Evolutionary conservation across 2,888 invertebrate species (phyloP).

Genomic region (Dysmachus trigonus): DNA sequence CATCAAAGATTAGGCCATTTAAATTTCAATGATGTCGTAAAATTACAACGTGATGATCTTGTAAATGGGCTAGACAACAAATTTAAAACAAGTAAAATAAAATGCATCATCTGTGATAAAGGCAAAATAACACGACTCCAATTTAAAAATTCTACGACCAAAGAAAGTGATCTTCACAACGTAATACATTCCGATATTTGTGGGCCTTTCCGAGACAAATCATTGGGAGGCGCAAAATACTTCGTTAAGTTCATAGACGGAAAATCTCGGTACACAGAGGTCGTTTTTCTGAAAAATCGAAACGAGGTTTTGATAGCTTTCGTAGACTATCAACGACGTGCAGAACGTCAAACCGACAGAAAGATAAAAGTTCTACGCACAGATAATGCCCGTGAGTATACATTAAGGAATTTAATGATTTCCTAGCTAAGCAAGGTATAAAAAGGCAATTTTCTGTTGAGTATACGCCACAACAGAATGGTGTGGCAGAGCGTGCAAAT

Average conservation of each 20-base stretch:
- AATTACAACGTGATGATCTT: neutral
- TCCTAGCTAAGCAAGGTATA: conserved; percentile 54
- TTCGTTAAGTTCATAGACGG: conserved; percentile 35
- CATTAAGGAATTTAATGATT: conserved; percentile 50
- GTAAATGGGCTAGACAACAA: no score
- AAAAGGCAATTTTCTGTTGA: conserved; percentile 51
- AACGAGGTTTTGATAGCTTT: conserved; percentile 48
- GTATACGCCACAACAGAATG: conserved; percentile 54
- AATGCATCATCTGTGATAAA: no score
- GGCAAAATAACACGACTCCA: no score
- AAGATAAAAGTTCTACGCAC: conserved; percentile 53
- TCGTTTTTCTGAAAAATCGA: conserved; percentile 47
- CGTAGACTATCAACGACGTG: conserved; percentile 51
- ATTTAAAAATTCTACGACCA: neutral
- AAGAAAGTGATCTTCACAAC: neutral
- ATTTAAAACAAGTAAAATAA: no score
- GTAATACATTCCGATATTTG: neutral
- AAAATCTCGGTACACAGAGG: conserved; percentile 44
- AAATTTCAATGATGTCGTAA: neutral
- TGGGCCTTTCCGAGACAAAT: neutral
- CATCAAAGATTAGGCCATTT: neutral
- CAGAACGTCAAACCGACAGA: conserved; percentile 49
- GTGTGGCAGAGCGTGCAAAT: conserved; percentile 54
- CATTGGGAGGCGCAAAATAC: conserved; percentile 22
- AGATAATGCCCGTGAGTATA: conserved; percentile 54